Evolutionary conservation across 2,113 vertebrate genomes (phyloP), one percentile per base, ranked within the genome.

Genomic region (Callipepla californica): DNA sequence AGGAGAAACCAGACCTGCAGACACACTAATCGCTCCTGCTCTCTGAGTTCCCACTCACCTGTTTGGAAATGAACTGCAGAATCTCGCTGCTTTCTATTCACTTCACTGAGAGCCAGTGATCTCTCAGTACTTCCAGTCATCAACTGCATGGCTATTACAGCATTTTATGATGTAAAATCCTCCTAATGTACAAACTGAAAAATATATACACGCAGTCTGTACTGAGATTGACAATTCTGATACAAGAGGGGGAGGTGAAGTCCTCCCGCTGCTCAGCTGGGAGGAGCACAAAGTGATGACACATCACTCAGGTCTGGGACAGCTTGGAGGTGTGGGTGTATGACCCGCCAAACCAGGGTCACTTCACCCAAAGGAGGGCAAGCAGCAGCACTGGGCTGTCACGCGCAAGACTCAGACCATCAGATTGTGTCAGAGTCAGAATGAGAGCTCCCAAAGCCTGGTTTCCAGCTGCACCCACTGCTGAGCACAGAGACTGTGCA

Each of bases 1-100:
- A 94, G 63, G 55, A 89, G 77, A 96, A 92, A 85, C 75, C 91
- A 96, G 88, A 93, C 61, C 87, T 92, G 48, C 86, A 93, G 85
- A 87, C 89, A 85, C 3, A 1, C 45, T 74, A 30, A 92, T 67
- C 11, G 0, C 78, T 80, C 59, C 72, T 74, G 38, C 17, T 55
- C 19, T 40, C 70, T 92, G 76, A 50, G 48, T 18, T 93, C 42
- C 79, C 85, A 87, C 63, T 90, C 70, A 48, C 55, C 50, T 78
- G 67, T 76, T 85, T 92, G 75, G 65, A 89, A 92, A 85, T 34
- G 32, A 91, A 57, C 65, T 53, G 59, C 75, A 92, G 72, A 77
- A 77, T 85, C 38, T 68, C 23, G 21, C 72, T 78, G 87, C 72
- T 89, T 89, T 85, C 87, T 80, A 68, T 61, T 79, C 53, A 62